phyloP scores from a whole-genome alignment of 2,113 vertebrate species.

The Casuarius casuarius region DNA sequence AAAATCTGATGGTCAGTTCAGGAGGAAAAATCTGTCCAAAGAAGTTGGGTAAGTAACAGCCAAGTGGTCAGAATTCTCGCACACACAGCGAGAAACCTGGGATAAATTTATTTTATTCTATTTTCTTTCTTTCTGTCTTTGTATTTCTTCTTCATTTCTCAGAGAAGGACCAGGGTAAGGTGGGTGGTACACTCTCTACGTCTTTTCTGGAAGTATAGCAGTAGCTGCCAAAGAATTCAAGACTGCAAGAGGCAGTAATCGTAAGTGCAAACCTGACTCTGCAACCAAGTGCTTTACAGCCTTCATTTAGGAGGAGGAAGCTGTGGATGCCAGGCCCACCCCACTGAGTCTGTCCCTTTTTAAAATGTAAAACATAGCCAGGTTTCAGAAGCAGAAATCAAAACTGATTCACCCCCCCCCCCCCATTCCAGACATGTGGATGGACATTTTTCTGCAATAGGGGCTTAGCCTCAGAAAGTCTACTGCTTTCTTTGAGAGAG shows the following conservation, averaged over 20 bases:
- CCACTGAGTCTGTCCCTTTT: rapidly evolving
- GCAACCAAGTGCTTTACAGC: background rate
- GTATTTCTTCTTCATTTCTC: background rate
- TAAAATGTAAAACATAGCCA: background rate
- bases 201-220: background rate
- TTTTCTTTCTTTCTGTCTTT: background rate
- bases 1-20: background rate
- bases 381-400: background rate
- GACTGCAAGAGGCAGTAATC: background rate
- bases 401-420: background rate
- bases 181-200: background rate
- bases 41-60: background rate
- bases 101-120: background rate
- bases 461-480: background rate
- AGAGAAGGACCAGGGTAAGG: background rate
- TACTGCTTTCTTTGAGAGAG: background rate
- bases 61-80: background rate
- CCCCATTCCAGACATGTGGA: background rate
- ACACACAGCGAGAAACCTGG: background rate
- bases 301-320: background rate
- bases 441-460: background rate
- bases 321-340: rapidly evolving
- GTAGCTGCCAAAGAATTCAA: background rate
- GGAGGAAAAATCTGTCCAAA: background rate
- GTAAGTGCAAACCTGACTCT: background rate